Conservation (phyloP, 2,113 vertebrate species). For the Abramis brama region DNA sequence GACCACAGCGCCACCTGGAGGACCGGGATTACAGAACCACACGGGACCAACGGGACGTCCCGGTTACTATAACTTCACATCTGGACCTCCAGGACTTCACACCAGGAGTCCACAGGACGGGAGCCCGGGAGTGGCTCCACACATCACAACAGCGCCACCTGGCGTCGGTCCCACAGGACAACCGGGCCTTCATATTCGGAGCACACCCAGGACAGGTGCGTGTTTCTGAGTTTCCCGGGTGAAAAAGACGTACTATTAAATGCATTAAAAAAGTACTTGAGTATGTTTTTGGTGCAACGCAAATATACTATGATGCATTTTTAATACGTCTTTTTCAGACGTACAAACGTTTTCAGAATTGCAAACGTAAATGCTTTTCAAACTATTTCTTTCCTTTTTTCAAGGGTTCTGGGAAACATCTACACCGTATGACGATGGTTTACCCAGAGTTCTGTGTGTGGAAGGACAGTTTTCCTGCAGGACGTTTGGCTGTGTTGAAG, state of each 20-base stretch:
- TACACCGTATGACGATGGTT: constrained; percentile 51
- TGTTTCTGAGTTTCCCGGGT: not conserved
- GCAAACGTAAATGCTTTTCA: not conserved
- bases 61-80: constrained; percentile 50
- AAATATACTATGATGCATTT: no score
- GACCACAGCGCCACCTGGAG: constrained; percentile 54
- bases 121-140: constrained; percentile 62
- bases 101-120: constrained; percentile 61
- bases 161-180: constrained; percentile 54
- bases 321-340: no score
- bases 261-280: no score
- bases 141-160: constrained; percentile 42
- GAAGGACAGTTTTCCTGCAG: constrained; percentile 77
- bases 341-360: no score
- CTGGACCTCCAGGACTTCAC: constrained; percentile 66
- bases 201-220: constrained; percentile 54
- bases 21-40: constrained; percentile 67
- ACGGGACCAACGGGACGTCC: constrained; percentile 64
- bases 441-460: constrained; percentile 72
- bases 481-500: constrained; percentile 78
- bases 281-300: no score
- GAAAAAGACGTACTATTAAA: no score
- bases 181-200: constrained; percentile 56
- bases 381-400: not conserved
- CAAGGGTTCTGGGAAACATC: constrained; percentile 54